These are phyloP conservation scores for Lucifuga dentata DNA, from an alignment of 2,113 vertebrate genomes.

Conservation along the genomic window DNA sequence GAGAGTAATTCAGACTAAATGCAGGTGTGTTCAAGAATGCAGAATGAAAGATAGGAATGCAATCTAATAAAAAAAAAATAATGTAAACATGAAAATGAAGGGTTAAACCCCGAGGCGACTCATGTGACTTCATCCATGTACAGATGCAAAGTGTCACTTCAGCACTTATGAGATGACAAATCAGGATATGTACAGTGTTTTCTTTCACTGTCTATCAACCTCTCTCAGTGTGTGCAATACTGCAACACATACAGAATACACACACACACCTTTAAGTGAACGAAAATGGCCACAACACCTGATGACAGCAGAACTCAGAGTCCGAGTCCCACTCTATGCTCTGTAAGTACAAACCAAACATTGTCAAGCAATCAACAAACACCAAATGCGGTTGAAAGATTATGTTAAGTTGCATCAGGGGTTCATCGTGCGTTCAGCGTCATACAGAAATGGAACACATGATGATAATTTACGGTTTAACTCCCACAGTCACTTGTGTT, in stretches of 20 bases:
- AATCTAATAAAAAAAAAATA: too few species aligned
- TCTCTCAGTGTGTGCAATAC: background rate
- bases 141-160: slow-evolving; percentile 71
- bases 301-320: background rate
- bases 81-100: slow-evolving; percentile 10
- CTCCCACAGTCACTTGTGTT: background rate
- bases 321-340: background rate
- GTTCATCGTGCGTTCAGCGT: too few species aligned
- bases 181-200: slow-evolving; percentile 48
- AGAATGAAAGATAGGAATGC: too few species aligned
- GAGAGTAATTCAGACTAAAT: background rate
- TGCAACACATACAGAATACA: background rate
- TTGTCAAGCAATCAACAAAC: background rate
- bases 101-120: slow-evolving; percentile 41
- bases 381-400: background rate
- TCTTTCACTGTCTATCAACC: slow-evolving; percentile 53
- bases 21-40: too few species aligned
- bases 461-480: background rate
- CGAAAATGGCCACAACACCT: background rate
- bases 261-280: background rate
- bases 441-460: background rate
- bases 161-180: slow-evolving; percentile 66
- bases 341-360: background rate
- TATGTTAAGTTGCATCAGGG: background rate
- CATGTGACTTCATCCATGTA: slow-evolving; percentile 66